A percentile compares a stretch with the other conserved stretches of the same genome.
Conservation (phyloP, 2,888 invertebrate species). For the Cetonia aurata region DNA sequence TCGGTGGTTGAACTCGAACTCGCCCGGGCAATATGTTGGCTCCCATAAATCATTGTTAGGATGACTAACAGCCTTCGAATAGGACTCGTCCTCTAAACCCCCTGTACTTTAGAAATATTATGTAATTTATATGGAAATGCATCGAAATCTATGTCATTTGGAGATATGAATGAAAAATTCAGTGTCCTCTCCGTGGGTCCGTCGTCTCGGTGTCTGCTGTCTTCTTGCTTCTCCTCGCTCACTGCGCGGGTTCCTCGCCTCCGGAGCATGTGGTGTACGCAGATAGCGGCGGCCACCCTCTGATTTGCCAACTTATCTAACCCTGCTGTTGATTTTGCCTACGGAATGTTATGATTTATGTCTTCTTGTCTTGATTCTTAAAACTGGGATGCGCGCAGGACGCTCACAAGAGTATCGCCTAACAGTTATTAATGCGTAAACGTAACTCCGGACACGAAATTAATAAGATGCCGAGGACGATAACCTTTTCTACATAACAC, state of each 20-base stretch:
- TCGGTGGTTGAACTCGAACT: conserved; percentile 55
- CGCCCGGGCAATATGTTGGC: conserved; percentile 68
- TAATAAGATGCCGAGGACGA: too few species aligned
- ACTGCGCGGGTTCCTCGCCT: conserved; percentile 24
- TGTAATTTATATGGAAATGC: conserved; percentile 71
- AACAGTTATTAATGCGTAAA: too few species aligned
- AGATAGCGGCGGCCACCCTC: conserved; percentile 61
- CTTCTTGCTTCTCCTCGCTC: conserved; percentile 12
- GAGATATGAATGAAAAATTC: conserved; percentile 68
- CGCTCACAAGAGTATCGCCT: conserved; percentile 39
- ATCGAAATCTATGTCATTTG: conserved; percentile 67
- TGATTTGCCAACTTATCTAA: conserved; percentile 63
- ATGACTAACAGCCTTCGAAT: conserved; percentile 68
- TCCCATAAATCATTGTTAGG: conserved; percentile 70
- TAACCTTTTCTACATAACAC: too few species aligned
- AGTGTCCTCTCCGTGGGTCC: conserved; percentile 60
- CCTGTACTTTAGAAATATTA: conserved; percentile 67
- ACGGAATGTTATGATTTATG: conserved; percentile 56
- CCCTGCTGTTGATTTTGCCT: conserved; percentile 63
- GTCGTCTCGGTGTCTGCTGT: too few species aligned
- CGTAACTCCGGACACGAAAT: too few species aligned
- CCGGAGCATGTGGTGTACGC: conserved; percentile 58
- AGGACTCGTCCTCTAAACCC: conserved; percentile 58
- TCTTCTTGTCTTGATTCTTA: conserved; percentile 35
- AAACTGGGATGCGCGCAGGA: conserved; percentile 25